A percentile compares a stretch with the other conserved stretches of the same genome.
Conservation (phyloP, 2,797 vertebrate species). For the Melanogrammus aeglefinus region DNA sequence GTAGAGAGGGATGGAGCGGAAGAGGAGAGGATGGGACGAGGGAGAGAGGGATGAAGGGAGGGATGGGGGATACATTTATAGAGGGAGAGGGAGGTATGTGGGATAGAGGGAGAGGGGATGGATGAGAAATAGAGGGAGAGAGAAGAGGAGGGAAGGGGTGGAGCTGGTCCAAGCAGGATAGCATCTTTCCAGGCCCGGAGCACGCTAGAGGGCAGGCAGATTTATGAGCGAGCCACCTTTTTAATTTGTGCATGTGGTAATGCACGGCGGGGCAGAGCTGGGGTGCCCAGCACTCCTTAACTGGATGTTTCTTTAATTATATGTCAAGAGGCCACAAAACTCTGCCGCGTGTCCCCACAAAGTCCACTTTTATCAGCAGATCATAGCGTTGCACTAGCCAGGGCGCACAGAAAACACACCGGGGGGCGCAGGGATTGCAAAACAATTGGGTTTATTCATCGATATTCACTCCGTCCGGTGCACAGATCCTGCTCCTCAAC, state of each 20-base stretch:
- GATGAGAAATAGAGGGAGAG: slow-evolving; percentile 39
- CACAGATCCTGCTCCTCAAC: slow-evolving; percentile 36
- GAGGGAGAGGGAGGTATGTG: slow-evolving; percentile 29
- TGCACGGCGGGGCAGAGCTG: slow-evolving; percentile 72
- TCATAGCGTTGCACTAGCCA: slow-evolving; percentile 64
- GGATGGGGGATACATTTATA: too few species aligned
- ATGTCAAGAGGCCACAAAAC: slow-evolving; percentile 84
- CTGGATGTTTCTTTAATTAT: slow-evolving; percentile 85
- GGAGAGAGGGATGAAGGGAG: background rate
- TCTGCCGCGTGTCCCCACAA: slow-evolving; percentile 63
- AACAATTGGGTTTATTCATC: slow-evolving; percentile 68
- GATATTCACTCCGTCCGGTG: slow-evolving; percentile 60
- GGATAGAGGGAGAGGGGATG: slow-evolving; percentile 24
- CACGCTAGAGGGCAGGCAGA: slow-evolving; percentile 66
- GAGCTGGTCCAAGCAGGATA: slow-evolving; percentile 70
- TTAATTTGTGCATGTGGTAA: slow-evolving; percentile 77
- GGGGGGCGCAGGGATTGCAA: slow-evolving; percentile 54
- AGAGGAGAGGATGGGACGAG: too few species aligned
- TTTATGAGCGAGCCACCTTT: slow-evolving; percentile 75
- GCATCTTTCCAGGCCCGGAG: slow-evolving; percentile 47
- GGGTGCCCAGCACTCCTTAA: slow-evolving; percentile 77
- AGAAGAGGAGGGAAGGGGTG: slow-evolving; percentile 57
- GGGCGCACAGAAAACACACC: slow-evolving; percentile 54
- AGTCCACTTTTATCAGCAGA: slow-evolving; percentile 61
- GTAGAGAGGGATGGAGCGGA: too few species aligned